Conservation (phyloP, 1,140 invertebrate species). For the Plodia interpunctella region DNA sequence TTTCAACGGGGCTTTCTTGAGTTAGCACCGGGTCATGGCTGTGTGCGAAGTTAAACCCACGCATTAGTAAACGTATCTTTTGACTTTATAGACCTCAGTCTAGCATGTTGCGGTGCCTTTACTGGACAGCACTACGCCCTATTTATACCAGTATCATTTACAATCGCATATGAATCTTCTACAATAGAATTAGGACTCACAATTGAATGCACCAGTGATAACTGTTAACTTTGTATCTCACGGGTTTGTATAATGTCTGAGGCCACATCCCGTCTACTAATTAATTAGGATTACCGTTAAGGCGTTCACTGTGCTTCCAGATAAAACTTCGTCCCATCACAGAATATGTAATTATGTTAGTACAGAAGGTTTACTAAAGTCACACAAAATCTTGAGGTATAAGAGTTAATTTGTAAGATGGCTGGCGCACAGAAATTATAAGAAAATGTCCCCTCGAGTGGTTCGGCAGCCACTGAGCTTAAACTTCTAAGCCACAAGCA, state of each 20-base stretch:
- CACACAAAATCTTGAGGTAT: too few relatives aligned
- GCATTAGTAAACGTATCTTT: constrained; percentile 28
- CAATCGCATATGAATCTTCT: not conserved
- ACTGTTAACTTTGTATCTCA: constrained; percentile 27
- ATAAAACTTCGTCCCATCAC: constrained; percentile 51
- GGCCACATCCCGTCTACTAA: constrained; percentile 52
- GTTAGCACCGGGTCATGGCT: constrained; percentile 5
- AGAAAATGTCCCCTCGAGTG: too few relatives aligned
- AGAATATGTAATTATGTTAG: too few relatives aligned
- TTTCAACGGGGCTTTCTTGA: constrained; percentile 9
- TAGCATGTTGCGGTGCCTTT: constrained; percentile 23
- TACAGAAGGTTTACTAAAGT: too few relatives aligned
- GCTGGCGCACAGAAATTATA: too few relatives aligned
- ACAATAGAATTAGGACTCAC: constrained; percentile 1
- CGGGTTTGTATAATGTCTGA: constrained; percentile 40
- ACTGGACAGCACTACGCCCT: not conserved
- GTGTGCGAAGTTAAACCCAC: constrained; percentile 7
- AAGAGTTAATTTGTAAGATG: too few relatives aligned
- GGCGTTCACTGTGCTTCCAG: constrained; percentile 43
- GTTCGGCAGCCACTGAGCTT: too few relatives aligned
- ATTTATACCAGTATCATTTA: not conserved
- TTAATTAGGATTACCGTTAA: constrained; percentile 66
- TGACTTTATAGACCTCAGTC: constrained; percentile 26
- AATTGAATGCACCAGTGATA: not conserved
- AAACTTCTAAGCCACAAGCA: too few relatives aligned